phyloP scores from a whole-genome alignment of 2,113 vertebrate species.

The Turnix velox region DNA sequence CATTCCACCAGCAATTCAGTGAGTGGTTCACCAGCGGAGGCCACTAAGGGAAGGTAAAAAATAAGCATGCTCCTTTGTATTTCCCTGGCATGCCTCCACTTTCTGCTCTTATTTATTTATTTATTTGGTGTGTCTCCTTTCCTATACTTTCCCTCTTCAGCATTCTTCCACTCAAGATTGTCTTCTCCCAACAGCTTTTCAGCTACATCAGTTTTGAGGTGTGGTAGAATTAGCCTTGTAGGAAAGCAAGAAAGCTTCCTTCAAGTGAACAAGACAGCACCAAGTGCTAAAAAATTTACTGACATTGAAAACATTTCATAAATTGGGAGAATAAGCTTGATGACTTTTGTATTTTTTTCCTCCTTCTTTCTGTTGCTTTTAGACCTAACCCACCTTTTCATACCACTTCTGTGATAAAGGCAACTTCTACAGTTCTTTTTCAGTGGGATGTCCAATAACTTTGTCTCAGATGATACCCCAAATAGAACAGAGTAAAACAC shows the following conservation, averaged over 20 bases:
- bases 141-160: background rate
- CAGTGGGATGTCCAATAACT: background rate
- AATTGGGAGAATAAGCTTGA: background rate
- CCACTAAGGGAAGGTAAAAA: conserved; percentile 54
- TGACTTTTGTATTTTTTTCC: background rate
- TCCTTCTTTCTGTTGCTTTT: background rate
- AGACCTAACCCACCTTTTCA: background rate
- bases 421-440: conserved; percentile 16
- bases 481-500: background rate
- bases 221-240: background rate
- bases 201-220: background rate
- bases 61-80: conserved; percentile 30
- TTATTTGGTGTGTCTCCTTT: conserved; percentile 1
- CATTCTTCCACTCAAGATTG: background rate
- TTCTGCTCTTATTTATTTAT: background rate
- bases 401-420: background rate
- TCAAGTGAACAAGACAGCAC: background rate
- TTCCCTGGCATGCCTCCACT: background rate
- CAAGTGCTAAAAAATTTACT: conserved; percentile 23
- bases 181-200: conserved; percentile 20
- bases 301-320: conserved; percentile 23
- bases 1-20: conserved; percentile 53
- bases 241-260: background rate
- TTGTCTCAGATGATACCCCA: background rate
- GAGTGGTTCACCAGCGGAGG: conserved; percentile 40